Conservation (phyloP, 2,888 invertebrate genomes). For the Drosophila picticornis region DNA sequence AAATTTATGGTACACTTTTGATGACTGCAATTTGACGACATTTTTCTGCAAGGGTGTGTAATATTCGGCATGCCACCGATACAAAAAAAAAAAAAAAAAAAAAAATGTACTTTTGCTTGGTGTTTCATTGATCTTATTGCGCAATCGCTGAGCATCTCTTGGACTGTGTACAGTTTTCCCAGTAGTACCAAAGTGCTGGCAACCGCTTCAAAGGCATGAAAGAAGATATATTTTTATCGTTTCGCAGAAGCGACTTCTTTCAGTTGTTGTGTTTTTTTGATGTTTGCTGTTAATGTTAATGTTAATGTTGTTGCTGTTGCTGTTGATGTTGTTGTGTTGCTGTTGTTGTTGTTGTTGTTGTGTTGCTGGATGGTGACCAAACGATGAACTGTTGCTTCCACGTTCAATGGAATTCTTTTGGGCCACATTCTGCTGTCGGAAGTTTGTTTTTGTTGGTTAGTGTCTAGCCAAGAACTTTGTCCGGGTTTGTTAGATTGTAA, state of each 20-base stretch:
- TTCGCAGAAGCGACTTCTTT: slow-evolving; percentile 40
- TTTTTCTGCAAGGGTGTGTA: not conserved
- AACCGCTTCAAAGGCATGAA: slow-evolving; percentile 23
- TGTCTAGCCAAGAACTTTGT: slow-evolving; percentile 26
- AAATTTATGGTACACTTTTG: no score
- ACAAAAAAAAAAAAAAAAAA: no score
- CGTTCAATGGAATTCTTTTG: slow-evolving; percentile 43
- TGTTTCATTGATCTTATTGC: slow-evolving; percentile 20
- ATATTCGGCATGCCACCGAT: not conserved
- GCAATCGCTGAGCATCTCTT: slow-evolving; percentile 16
- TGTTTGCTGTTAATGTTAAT: no score
- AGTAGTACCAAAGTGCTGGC: slow-evolving; percentile 17
- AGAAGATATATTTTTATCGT: slow-evolving; percentile 37
- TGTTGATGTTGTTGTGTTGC: not conserved
- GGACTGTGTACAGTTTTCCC: slow-evolving; percentile 15
- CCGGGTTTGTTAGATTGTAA: slow-evolving; percentile 39
- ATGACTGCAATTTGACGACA: no score
- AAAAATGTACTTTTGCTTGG: not conserved
- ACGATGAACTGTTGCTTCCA: slow-evolving; percentile 10
- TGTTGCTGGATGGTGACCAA: slow-evolving; percentile 5
- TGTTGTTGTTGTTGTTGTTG: not conserved
- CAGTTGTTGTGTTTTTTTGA: not conserved
- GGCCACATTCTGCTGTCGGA: slow-evolving; percentile 1
- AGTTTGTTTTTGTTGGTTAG: slow-evolving; percentile 10
- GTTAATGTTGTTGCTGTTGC: not conserved